These are phyloP conservation scores for Oxystoma pomonae DNA, from an alignment of 2,888 invertebrate species.

Conservation along the genomic window DNA sequence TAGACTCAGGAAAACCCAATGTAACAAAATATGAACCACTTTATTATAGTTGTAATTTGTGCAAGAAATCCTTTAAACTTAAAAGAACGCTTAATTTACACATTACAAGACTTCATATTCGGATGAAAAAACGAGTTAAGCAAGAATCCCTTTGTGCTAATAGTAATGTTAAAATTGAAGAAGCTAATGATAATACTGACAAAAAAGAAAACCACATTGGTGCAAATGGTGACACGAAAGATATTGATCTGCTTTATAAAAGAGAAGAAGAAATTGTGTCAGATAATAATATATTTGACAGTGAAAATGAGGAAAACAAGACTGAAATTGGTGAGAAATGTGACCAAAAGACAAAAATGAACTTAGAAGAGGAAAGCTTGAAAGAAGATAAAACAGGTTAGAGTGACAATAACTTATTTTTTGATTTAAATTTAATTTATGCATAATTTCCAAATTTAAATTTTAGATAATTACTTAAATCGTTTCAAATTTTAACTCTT, in stretches of 20 bases:
- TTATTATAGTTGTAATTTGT: slow-evolving; percentile 25
- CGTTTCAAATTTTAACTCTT: no score
- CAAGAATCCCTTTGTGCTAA: background rate
- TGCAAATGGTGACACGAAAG: background rate
- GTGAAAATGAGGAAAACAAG: background rate
- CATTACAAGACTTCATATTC: slow-evolving; percentile 28
- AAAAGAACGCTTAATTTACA: slow-evolving; percentile 30
- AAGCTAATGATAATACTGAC: background rate
- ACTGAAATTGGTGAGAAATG: no score
- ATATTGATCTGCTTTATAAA: no score
- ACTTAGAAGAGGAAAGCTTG: no score
- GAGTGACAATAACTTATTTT: no score
- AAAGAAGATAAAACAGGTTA: no score
- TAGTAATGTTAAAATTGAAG: background rate
- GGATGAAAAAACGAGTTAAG: slow-evolving; percentile 10
- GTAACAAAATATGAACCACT: background rate
- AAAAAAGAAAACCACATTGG: background rate
- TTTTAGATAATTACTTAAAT: no score
- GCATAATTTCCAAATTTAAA: no score
- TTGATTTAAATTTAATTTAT: no score
- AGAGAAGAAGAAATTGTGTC: background rate
- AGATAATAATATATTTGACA: background rate
- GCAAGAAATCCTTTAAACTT: slow-evolving; percentile 28
- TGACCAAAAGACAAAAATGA: no score
- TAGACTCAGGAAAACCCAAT: background rate